Base-by-base conservation (phyloP, 2,888 invertebrate genomes). In the Galeopsomyia nigrocyanea region DNA sequence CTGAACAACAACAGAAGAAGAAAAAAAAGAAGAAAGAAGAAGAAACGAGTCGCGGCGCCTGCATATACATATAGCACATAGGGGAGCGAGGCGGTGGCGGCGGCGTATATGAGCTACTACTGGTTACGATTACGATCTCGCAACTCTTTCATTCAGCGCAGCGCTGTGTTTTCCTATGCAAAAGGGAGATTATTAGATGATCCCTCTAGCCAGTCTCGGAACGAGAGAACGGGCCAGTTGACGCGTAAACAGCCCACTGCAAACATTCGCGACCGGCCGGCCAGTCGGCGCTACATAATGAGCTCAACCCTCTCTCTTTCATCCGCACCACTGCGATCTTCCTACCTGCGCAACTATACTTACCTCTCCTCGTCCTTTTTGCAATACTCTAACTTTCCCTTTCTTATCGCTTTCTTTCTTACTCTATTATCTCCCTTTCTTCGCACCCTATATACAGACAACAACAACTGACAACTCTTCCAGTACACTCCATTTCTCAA, bases 181-280 rank as follows among this genome's bases (percentile, higher is more conserved):
- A 74, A 65, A 22, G 19, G 31, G 66, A 60, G 73, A 73, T 75
- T 75, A 76, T 73, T 66, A 70, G 76, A 70, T 68, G 74, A 75
- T 74, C 70, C 74, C 49, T 39, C 39, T n/a, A n/a, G n/a, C 10
- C 39, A 5, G 5, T 39, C 39, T 1, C 2, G 14, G 49, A 56
- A n/a, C n/a, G n/a, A n/a, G n/a, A n/a, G n/a, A n/a, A n/a, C n/a
- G n/a, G n/a, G 57, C 63, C 39, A 73, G 70, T 78, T 77, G 73
- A 75, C 76, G 76, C 77, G 74, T 75, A 71, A 78, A 76, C 62
- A 66, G 71, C 66, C 56, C 71, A 75, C 51, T 49, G 64, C 72
- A 77, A 78, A 75, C 72, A 74, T 66, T 66, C 62, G 71, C 74
- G 73, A 68, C 70, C 72, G 60, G 3, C 46, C 14, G 64, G 17